Evolutionary conservation across 37 sponge, comb jelly and placozoan species (phyloP).

Genomic region (Corticium candelabrum): DNA sequence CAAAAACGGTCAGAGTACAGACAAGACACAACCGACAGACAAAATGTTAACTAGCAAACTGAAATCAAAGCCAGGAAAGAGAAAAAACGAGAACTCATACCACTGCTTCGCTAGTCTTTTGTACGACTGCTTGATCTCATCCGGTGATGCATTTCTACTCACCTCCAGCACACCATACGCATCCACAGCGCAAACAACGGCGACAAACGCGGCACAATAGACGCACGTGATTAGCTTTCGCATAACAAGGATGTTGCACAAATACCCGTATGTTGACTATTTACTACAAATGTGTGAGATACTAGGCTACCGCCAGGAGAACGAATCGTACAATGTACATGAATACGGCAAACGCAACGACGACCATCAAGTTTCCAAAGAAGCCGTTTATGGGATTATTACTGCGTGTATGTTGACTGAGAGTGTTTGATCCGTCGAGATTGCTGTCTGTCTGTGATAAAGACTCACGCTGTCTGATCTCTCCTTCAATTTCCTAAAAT

Average conservation of each 20-base stretch:
- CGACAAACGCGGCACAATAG: background rate
- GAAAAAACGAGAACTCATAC: too few relatives aligned
- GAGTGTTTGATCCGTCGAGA: background rate
- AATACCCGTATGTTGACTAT: too few relatives aligned
- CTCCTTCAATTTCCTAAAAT: background rate
- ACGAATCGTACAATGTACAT: background rate
- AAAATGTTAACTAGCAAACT: too few relatives aligned
- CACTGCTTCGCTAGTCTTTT: conserved; percentile 55
- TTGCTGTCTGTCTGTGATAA: background rate
- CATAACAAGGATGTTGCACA: too few relatives aligned
- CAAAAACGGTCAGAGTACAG: too few relatives aligned
- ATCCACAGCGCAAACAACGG: conserved; percentile 10
- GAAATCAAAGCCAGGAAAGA: too few relatives aligned
- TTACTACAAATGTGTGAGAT: too few relatives aligned
- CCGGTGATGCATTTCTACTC: conserved; percentile 24
- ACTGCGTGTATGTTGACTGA: background rate
- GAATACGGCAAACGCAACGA: background rate
- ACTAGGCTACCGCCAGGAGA: background rate
- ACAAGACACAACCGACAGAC: too few relatives aligned
- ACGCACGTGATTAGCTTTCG: too few relatives aligned
- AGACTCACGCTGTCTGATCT: background rate
- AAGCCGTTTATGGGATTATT: background rate
- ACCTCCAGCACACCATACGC: conserved; percentile 45
- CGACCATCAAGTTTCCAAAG: background rate
- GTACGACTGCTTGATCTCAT: conserved; percentile 46